Evolutionary conservation across 2,888 invertebrate species (phyloP).

Genomic region (Callinectes sapidus): DNA sequence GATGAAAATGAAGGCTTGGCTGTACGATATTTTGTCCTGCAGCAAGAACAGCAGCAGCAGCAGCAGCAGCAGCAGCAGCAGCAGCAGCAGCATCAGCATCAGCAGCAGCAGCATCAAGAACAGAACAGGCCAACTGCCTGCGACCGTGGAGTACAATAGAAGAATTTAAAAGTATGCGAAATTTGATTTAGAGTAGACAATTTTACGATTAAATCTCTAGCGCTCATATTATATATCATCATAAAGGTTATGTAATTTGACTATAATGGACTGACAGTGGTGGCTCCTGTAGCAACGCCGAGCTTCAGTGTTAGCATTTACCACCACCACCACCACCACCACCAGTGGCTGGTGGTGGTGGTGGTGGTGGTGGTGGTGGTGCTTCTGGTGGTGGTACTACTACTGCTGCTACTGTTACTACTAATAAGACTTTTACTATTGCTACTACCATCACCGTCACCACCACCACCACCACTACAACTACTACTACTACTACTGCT

Average conservation of each 20-base stretch:
- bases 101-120: neutral
- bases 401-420: neutral
- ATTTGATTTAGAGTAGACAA: neutral
- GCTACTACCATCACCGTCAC: neutral
- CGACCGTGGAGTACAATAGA: neutral
- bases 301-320: neutral
- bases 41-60: too few species aligned
- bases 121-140: neutral
- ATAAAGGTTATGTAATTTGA: neutral
- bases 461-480: neutral
- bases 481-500: neutral
- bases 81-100: neutral
- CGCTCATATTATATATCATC: neutral
- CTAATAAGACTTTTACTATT: neutral
- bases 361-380: too few species aligned
- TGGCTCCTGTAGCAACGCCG: neutral
- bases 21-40: neutral
- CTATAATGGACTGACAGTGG: neutral
- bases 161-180: neutral
- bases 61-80: neutral
- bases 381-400: too few species aligned
- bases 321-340: neutral
- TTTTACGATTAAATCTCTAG: neutral
- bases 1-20: conserved; percentile 5
- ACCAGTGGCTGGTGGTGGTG: too few species aligned